A percentile compares a stretch with the other conserved stretches of the same genome.
phyloP scores from a whole-genome alignment of 2,888 invertebrate genomes.

The Penaeus monodon region DNA sequence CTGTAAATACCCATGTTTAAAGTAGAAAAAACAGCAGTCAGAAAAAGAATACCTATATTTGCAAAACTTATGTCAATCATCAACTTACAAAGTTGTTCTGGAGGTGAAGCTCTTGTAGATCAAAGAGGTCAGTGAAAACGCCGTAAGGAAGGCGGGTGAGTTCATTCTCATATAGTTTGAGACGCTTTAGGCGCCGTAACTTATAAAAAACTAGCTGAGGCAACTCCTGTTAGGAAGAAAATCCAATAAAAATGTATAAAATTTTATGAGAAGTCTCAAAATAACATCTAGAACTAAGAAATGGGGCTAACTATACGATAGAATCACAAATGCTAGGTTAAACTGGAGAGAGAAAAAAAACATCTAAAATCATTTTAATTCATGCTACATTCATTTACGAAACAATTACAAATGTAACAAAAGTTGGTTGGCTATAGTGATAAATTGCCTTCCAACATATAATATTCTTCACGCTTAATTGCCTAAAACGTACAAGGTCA shows the following conservation, averaged over 20 bases:
- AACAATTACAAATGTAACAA: too few relatives aligned
- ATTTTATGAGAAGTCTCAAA: too few relatives aligned
- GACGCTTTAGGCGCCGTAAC: conserved; percentile 74
- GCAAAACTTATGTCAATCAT: background rate
- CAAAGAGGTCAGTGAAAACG: conserved; percentile 68
- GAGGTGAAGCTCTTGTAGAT: conserved; percentile 68
- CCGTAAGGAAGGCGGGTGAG: conserved; percentile 67
- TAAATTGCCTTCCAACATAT: too few relatives aligned
- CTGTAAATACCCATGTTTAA: conserved; percentile 6
- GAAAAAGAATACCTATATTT: background rate
- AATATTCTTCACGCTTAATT: too few relatives aligned
- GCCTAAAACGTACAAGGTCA: too few relatives aligned
- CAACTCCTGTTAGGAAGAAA: conserved; percentile 25
- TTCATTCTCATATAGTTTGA: conserved; percentile 80
- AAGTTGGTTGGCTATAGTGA: too few relatives aligned
- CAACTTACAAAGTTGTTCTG: conserved; percentile 68
- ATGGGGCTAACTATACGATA: too few relatives aligned
- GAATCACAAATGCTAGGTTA: too few relatives aligned
- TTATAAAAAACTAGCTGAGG: conserved; percentile 43
- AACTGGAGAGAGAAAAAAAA: too few relatives aligned
- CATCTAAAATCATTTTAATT: too few relatives aligned
- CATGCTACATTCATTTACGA: too few relatives aligned
- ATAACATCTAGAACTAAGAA: too few relatives aligned
- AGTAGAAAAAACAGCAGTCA: background rate
- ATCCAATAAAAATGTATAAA: background rate